Percentiles rank a stretch among this genome's conserved stretches.
Conservation (phyloP, 2,888 invertebrate genomes). For the Microplitis manilae region DNA sequence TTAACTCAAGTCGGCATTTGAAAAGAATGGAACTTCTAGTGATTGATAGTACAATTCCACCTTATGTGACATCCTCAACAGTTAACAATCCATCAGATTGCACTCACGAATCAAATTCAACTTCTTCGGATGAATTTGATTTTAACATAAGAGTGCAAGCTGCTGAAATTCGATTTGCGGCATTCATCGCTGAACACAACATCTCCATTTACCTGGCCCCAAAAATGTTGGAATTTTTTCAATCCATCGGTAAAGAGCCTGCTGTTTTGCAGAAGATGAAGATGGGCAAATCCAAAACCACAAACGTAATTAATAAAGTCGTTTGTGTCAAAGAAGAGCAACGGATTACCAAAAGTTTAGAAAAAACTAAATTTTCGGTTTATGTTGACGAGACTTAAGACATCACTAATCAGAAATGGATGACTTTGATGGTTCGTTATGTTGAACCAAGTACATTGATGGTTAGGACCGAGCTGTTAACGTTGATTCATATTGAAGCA, state of each 20-base stretch:
- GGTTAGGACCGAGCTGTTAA: conserved; percentile 38
- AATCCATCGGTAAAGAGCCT: conserved; percentile 31
- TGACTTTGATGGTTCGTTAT: conserved; percentile 38
- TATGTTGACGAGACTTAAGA: conserved; percentile 45
- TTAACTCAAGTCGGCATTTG: no score
- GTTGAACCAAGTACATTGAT: conserved; percentile 36
- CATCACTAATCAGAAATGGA: conserved; percentile 35
- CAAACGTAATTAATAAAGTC: conserved; percentile 34
- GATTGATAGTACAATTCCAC: no score
- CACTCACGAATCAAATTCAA: no score
- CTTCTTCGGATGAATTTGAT: conserved; percentile 13
- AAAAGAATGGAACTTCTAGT: no score
- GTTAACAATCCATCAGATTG: no score
- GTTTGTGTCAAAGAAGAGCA: conserved; percentile 26
- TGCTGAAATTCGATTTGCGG: conserved; percentile 12
- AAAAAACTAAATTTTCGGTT: conserved; percentile 37
- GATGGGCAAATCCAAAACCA: conserved; percentile 37
- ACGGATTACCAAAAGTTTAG: conserved; percentile 20
- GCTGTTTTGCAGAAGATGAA: conserved; percentile 40
- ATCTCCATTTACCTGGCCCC: background rate
- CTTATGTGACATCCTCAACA: no score
- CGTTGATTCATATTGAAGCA: conserved; percentile 44
- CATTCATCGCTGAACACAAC: background rate
- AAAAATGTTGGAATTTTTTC: conserved; percentile 38
- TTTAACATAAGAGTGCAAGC: conserved; percentile 30